Base-by-base conservation (phyloP, 2,113 vertebrate genomes). In the Terrapene triunguis region DNA sequence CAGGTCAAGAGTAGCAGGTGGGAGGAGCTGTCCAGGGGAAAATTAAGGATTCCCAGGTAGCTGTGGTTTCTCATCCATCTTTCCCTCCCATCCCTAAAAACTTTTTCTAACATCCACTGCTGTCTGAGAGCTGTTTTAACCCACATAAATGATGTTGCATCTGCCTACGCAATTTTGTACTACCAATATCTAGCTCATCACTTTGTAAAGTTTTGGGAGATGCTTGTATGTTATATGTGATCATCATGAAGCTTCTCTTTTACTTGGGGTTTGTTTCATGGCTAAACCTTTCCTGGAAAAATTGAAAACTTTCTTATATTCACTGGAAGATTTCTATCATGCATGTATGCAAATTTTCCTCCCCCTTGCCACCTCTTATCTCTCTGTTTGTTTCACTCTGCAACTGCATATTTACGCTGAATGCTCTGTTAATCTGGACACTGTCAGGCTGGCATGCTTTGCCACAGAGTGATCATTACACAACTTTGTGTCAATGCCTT, bases 391-490 rank as follows among this genome's bases (percentile, higher is more conserved):
- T 93, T 93, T 88, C 82, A 87, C 35, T 81, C 53, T 81, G 19
- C 51, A 50, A 21, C 13, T 89, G 42, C 13, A n/a, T 48, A 50
- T 19, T 91, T 84, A 88, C 17, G 2, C 21, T 65, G 35, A 95
- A 82, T 42, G 51, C 82, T 94, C 83, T 62, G 0, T 97, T 93
- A 91, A 55, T 42, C 87, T 97, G 78, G 90, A 95, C 48, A 16
- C 35, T 79, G 59, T 79, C 65, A 89, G 51, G 74, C 25, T 10
- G 91, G 82, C 1, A 3, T n/a, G 16, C 80, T 97, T 87, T 94
- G 96, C 92, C 85, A 81, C 16, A 54, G 72, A 81, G 92, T 97
- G 82, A 42, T 95, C 89, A 95, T 1, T 89, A 83, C 80, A 91
- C 87, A 94, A 82, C 22, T 62, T 59, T 42, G 47, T 10, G 6